These are phyloP conservation scores for Myodes glareolus DNA, from an alignment of 2,113 vertebrate genomes.

Conservation along the genomic window DNA sequence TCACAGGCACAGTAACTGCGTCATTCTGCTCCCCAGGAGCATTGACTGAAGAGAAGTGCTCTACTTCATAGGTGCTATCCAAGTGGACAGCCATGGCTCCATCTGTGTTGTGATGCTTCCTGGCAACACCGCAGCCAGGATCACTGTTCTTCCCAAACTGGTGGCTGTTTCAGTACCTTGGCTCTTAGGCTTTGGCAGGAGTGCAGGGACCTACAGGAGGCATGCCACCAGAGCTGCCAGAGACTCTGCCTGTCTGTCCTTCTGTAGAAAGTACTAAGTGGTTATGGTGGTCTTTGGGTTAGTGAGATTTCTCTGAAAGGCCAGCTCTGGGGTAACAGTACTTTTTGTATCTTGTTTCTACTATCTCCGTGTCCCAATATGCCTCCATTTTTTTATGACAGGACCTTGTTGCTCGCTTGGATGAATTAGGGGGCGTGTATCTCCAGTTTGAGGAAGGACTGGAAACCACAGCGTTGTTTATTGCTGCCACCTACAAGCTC, in stretches of 20 bases:
- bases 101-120: neutral
- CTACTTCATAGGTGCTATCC: neutral
- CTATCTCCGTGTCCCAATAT: neutral
- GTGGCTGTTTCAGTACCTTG: neutral
- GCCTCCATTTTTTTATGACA: slow-evolving; percentile 73
- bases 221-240: neutral
- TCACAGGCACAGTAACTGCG: neutral
- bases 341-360: neutral
- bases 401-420: slow-evolving; percentile 97
- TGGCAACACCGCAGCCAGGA: neutral
- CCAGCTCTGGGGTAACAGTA: neutral
- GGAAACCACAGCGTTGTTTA: slow-evolving; percentile 95
- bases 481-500: slow-evolving; percentile 94
- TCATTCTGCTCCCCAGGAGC: neutral
- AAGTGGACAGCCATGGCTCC: neutral
- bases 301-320: slow-evolving; percentile 2
- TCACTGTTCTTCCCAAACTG: neutral
- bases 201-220: neutral
- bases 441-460: slow-evolving; percentile 99
- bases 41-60: neutral
- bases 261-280: neutral
- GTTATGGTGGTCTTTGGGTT: neutral
- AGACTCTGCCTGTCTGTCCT: neutral
- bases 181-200: neutral
- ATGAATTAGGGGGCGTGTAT: slow-evolving; percentile 96